Evolutionary conservation across 2,113 vertebrate genomes (phyloP), one percentile per base, ranked within the genome.

Genomic region (Trochalopteron elliotii): DNA sequence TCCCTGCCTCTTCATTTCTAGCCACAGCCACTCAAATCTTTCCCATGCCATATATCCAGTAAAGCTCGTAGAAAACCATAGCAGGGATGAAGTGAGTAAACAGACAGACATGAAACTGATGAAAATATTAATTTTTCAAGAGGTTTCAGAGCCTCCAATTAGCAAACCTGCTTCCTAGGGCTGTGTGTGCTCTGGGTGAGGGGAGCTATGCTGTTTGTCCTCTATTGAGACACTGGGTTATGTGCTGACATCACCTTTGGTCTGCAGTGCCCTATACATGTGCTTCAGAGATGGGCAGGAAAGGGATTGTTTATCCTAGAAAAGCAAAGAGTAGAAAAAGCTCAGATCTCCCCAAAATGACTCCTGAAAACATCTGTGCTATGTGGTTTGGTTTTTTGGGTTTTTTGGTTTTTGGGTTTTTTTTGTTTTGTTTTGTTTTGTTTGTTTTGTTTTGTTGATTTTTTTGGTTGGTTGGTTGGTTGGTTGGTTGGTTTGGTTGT

Each of bases 81-180:
- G 69, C n/a, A 85, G 50, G 60, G 65, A 83, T 83, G 55, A 88
- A 90, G 69, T 75, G 53, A 24, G 53, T 87, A 96, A 93, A 96
- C 79, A 96, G 76, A 91, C 30, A 77, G n/a, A 63, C n/a, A 60
- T 70, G 82, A 89, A 88, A 47, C 71, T 95, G 82, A 94, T 93
- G 88, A 80, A 96, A 88, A 79, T 85, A 93, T 74, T 80, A 94
- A 90, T 94, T 93, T 97, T 95, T 95, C 81, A 96, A 80, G 68
- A 85, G 76, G 27, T 75, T 94, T 44, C 77, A 81, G 61, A 94
- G 88, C 61, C 35, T 88, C 81, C 30, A 27, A 90, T 96, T 92
- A 96, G 65, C 59, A 91, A 87, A 59, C 37, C 33, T 79, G 25
- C 72, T 87, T 68, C 63, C 30, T 40, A 70, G 49, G 50, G 55